Base-by-base conservation (phyloP, 2,113 vertebrate species). In the Electrona antarctica region DNA sequence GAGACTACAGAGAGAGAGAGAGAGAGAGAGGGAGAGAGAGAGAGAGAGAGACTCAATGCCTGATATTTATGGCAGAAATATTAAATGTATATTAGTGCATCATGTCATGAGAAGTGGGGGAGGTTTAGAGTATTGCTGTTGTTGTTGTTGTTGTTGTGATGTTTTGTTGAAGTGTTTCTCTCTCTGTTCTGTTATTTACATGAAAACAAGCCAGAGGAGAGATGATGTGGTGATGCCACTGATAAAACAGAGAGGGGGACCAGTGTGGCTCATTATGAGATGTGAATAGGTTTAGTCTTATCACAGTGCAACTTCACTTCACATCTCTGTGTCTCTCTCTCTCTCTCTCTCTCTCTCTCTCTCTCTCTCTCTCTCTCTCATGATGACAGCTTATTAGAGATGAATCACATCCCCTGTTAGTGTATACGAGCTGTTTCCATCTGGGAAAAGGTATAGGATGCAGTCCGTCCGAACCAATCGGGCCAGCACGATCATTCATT, bases 221-320 rank as follows among this genome's bases (percentile, higher is more conserved):
- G 63, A 78, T 59, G 48, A 70, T 46, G 77, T 74, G 70, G 84
- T 83, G 85, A 87, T 76, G 69, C 69, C 67, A 60, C 69, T 50
- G 87, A 88, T 89, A 81, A 83, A 86, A 77, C 33, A 41, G 33
- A 41, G 33, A 41, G 33, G 77, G 60, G 60, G 82, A 81, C 74
- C n/a, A 52, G 72, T 59, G 76, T 75, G 66, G 86, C 83, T 90
- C 68, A 90, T 88, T 86, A 88, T 72, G 61, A 57, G 65, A 88
- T 61, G 76, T 89, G 89, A 90, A 90, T 87, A 80, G 81, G 74
- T 86, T 90, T 92, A 91, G 91, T 92, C 89, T 91, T 90, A 90
- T 91, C 89, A 87, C 77, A 50, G 76, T 41, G 33, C 33, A 41
- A 75, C 89, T 90, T 87, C 83, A 90, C 78, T 81, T 89, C 87